Conservation (phyloP, 1,140 invertebrate genomes). For the Mya arenaria region DNA sequence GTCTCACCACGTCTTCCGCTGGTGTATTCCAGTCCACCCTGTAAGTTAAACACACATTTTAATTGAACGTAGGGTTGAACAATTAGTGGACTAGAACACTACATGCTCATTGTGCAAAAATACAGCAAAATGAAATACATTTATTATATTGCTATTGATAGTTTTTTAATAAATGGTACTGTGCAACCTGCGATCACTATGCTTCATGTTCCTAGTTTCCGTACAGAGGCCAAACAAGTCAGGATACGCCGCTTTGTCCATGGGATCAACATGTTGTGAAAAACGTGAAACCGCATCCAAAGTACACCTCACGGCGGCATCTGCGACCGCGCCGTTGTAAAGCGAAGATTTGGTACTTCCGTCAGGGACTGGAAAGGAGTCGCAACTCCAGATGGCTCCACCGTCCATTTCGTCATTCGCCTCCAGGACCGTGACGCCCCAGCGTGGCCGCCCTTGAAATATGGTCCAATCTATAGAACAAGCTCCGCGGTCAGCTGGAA, state of each 20-base stretch:
- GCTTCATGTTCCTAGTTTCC: conserved; percentile 2
- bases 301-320: conserved; percentile 12
- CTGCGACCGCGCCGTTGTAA: conserved; percentile 7
- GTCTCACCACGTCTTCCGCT: conserved; percentile 7
- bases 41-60: no score
- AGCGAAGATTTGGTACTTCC: conserved; percentile 18
- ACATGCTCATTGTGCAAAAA: no score
- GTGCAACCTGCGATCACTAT: conserved; percentile 22
- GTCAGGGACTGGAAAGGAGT: not conserved
- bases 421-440: conserved; percentile 41
- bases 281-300: conserved; percentile 1
- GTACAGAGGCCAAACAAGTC: not conserved
- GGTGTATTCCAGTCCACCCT: conserved; percentile 13
- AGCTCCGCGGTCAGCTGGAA: conserved; percentile 2
- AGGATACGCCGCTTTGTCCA: not conserved
- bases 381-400: conserved; percentile 31
- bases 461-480: conserved; percentile 29
- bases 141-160: no score
- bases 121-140: no score
- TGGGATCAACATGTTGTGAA: not conserved
- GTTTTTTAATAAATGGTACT: no score
- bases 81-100: no score
- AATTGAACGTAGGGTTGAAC: no score
- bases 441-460: not conserved
- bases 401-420: not conserved